phyloP scores from a whole-genome alignment of 2,797 vertebrate species.

The Erithacus rubecula region DNA sequence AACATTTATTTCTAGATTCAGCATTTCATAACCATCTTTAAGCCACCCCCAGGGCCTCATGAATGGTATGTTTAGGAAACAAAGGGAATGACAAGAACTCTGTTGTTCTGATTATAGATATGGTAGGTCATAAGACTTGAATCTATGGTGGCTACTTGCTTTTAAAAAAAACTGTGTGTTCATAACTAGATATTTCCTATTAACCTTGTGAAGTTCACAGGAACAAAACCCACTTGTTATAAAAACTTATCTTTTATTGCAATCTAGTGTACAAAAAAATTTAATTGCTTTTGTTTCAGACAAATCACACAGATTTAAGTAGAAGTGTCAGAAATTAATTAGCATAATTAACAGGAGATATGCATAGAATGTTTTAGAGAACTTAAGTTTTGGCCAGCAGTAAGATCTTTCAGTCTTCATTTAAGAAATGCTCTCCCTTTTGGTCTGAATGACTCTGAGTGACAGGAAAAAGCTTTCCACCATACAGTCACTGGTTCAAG shows the following conservation, averaged over 20 bases:
- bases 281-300: background rate
- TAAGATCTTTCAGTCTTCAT: background rate
- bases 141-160: background rate
- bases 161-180: background rate
- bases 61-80: background rate
- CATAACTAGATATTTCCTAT: background rate
- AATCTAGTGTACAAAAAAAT: background rate
- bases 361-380: background rate
- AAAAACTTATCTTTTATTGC: background rate
- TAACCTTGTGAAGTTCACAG: background rate
- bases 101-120: background rate
- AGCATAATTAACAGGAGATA: constrained; percentile 1
- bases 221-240: background rate
- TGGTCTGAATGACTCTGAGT: background rate
- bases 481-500: background rate
- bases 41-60: background rate
- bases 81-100: background rate
- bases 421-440: background rate
- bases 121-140: background rate
- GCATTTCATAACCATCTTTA: background rate
- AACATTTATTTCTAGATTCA: background rate
- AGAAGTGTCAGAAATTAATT: constrained; percentile 30
- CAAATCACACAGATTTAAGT: background rate
- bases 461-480: background rate
- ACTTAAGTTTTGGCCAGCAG: background rate